Evolutionary conservation across 1,140 invertebrate genomes (phyloP), one percentile per base, ranked within the genome.

Genomic region (Papilio dardanus): DNA sequence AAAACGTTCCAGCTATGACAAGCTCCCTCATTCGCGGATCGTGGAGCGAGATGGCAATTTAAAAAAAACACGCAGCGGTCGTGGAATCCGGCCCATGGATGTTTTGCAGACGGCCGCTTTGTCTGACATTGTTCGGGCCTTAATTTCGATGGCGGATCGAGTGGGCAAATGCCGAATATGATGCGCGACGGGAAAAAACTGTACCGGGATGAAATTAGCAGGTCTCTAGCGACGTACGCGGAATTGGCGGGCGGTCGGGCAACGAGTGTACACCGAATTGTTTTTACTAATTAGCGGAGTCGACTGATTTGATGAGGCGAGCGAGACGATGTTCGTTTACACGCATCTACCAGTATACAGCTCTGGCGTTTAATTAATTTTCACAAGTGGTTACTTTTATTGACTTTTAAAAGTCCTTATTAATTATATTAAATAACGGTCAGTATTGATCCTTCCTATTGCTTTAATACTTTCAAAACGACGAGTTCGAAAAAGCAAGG

Each of bases 81-180:
- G 82, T 82, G 91, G 91, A 91, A 92, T 92, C 89, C 91, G 86
- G 89, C 86, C 81, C 83, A 77, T 74, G 85, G 82, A 90, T 92
- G 91, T 91, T 91, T 91, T 91, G 89, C 84, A 77, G 91, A 93
- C 92, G 91, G 92, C 83, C 86, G 91, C 91, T 93, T 92, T 93
- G 91, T 93, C 87, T 81, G 92, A 92, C 92, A 93, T 93, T 93
- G 92, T 91, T 93, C 85, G 83, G 81, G 83, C 89, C 88, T 92
- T 92, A 91, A 92, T 91, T 92, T 90, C 90, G 88, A 89, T 86
- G 89, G 89, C 83, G 87, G 84, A 89, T 90, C 89, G 87, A 89
- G 89, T 87, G 87, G 85, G 81, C 92, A 90, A 92, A 91, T 92
- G 87, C 90, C 91, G 89, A 93, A 92, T 93, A 93, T 93, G 91